These are phyloP conservation scores for Saturnia japonica DNA, from an alignment of 2,888 invertebrate species.

Conservation along the genomic window DNA sequence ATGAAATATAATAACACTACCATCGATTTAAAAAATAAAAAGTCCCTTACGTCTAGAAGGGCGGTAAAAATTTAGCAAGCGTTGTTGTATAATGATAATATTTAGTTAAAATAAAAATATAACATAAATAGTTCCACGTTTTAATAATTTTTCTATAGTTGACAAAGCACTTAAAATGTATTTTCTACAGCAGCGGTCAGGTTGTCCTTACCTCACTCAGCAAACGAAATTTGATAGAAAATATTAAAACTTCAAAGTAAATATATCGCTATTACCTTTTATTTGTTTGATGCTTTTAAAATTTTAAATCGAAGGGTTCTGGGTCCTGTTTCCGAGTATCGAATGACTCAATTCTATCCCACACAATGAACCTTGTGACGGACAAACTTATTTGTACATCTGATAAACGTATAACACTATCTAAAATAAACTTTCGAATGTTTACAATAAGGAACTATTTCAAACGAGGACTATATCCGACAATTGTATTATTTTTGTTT, in stretches of 20 bases:
- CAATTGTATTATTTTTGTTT: background rate
- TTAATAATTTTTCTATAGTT: background rate
- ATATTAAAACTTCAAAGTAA: conserved; percentile 32
- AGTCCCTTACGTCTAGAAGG: background rate
- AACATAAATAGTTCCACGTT: background rate
- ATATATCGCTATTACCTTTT: conserved; percentile 49
- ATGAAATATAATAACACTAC: background rate
- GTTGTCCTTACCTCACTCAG: background rate
- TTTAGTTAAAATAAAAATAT: background rate
- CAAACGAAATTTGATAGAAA: conserved; percentile 41
- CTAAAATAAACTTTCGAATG: background rate
- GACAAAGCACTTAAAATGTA: background rate
- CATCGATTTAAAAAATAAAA: background rate
- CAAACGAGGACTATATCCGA: background rate
- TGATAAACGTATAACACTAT: background rate
- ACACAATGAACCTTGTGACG: conserved; percentile 36
- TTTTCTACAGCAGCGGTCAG: background rate
- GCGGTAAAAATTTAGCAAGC: background rate
- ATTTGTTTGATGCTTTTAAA: conserved; percentile 56
- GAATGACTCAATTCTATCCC: conserved; percentile 56
- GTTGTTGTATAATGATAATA: background rate
- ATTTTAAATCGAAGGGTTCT: conserved; percentile 50
- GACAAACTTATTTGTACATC: conserved; percentile 21
- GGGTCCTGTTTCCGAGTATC: conserved; percentile 60
- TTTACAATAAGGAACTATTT: background rate